These are phyloP conservation scores for Neodon shergylaensis DNA, from an alignment of 2,113 vertebrate species.

Conservation along the genomic window DNA sequence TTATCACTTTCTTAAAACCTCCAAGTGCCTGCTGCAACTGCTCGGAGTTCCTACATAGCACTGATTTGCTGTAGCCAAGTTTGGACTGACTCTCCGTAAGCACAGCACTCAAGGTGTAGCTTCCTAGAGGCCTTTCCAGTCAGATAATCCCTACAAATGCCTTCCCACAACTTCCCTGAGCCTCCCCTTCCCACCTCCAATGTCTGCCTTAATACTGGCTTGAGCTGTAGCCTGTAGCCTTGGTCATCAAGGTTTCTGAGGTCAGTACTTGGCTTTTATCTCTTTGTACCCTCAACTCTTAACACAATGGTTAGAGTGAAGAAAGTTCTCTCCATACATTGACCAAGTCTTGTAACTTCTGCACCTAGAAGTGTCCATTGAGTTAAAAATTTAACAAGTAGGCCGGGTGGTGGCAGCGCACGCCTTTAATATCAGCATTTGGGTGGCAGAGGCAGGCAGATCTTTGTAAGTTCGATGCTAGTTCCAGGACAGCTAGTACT, in stretches of 20 bases:
- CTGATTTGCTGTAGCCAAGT: background rate
- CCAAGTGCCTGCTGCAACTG: background rate
- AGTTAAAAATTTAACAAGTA: background rate
- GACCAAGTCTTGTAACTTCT: background rate
- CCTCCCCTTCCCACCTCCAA: background rate
- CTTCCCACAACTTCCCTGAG: background rate
- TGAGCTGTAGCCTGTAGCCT: rapidly evolving
- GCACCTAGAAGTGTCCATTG: background rate
- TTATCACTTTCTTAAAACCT: background rate
- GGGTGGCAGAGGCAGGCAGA: too few relatives aligned
- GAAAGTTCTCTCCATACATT: background rate
- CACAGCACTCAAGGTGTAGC: too few relatives aligned
- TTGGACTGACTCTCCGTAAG: background rate
- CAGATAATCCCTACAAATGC: background rate
- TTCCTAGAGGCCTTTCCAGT: background rate
- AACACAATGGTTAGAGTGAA: background rate
- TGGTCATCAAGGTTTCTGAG: background rate
- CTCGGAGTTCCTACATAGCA: background rate
- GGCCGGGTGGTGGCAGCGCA: too few relatives aligned
- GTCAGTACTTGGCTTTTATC: background rate
- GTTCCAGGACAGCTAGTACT: too few relatives aligned
- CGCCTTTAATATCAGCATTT: too few relatives aligned
- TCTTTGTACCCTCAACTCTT: background rate
- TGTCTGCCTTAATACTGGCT: background rate
- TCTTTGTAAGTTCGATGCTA: too few relatives aligned